Evolutionary conservation across 2,797 vertebrate genomes (phyloP).

Genomic region (Sebastiscus albofasciatus): DNA sequence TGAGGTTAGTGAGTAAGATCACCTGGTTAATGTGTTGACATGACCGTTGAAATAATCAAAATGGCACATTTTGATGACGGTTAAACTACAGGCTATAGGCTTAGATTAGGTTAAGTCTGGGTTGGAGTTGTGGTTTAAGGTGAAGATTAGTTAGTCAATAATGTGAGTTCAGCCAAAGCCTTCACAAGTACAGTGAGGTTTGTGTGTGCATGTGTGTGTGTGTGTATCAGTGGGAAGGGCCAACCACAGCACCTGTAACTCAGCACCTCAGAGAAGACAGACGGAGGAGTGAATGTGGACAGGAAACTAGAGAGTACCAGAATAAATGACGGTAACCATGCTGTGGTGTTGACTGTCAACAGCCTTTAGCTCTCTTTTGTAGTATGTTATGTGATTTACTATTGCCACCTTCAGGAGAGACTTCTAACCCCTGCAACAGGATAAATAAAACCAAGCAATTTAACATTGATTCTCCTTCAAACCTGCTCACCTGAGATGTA

Average conservation of each 20-base stretch:
- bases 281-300: background rate
- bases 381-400: background rate
- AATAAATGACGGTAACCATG: background rate
- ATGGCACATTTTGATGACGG: background rate
- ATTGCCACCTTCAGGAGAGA: background rate
- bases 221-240: constrained; percentile 46
- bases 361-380: background rate
- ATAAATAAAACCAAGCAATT: background rate
- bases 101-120: background rate
- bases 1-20: background rate
- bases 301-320: background rate
- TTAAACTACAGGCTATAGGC: background rate
- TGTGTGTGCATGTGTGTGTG: background rate
- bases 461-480: background rate
- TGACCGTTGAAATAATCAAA: background rate
- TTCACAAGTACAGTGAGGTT: background rate
- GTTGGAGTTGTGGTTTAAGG: background rate
- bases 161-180: background rate
- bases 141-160: background rate
- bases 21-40: background rate
- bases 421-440: background rate
- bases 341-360: background rate
- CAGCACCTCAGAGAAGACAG: constrained; percentile 22
- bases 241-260: constrained; percentile 42
- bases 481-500: background rate